Percentiles rank a stretch among this genome's conserved stretches.
phyloP scores from a whole-genome alignment of 2,888 invertebrate genomes.

The Sialis lutaria region DNA sequence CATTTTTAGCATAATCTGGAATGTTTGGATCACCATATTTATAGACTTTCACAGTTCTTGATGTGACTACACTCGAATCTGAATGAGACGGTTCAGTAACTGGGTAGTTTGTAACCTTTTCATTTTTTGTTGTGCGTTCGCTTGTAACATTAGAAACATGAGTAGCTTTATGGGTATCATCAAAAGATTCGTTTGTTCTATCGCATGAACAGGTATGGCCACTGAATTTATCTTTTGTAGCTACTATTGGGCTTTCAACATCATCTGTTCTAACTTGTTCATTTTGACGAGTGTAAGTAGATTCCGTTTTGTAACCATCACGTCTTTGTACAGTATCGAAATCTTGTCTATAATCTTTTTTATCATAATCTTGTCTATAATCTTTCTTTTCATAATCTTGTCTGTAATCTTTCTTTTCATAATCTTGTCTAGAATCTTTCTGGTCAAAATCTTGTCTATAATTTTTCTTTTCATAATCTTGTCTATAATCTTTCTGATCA shows the following conservation, averaged over 20 bases:
- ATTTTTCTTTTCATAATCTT: neutral
- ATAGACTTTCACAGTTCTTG: constrained; percentile 3
- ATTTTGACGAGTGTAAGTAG: neutral
- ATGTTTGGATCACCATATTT: constrained; percentile 8
- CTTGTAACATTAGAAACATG: constrained; percentile 12
- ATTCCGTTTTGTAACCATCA: neutral
- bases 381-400: neutral
- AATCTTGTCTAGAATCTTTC: too few species aligned
- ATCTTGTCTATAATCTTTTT: neutral
- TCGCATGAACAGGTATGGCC: neutral
- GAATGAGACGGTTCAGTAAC: neutral
- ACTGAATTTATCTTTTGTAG: too few species aligned
- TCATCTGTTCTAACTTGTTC: neutral
- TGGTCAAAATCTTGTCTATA: neutral
- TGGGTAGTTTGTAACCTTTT: neutral
- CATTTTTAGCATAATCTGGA: constrained; percentile 18
- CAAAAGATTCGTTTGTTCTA: neutral
- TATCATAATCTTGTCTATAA: neutral
- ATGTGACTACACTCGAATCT: neutral
- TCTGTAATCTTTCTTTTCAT: too few species aligned
- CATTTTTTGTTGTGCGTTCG: constrained; percentile 7
- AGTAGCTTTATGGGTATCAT: constrained; percentile 12
- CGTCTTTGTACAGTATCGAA: neutral
- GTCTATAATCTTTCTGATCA: neutral
- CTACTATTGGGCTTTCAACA: too few species aligned